A percentile compares a stretch with the other conserved stretches of the same genome.
Conservation (phyloP, 2,113 vertebrate genomes). For the Tyto alba region DNA sequence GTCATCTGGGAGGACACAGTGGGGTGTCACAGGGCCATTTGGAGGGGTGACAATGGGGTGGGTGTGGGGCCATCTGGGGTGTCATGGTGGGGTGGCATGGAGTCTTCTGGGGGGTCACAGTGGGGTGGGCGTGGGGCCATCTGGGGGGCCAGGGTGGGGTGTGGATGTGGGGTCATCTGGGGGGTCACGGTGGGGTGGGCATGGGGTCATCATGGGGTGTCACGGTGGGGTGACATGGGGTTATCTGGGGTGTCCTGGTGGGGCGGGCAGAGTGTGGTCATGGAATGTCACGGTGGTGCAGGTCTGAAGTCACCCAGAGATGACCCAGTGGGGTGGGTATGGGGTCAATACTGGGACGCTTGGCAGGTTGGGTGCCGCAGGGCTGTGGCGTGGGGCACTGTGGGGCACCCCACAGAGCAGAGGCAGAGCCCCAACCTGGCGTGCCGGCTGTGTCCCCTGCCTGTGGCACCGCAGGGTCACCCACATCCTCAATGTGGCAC, state of each 20-base stretch:
- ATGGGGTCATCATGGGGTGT: background rate
- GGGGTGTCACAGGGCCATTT: no score
- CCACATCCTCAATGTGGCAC: constrained; percentile 93
- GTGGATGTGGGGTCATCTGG: no score
- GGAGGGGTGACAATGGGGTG: background rate
- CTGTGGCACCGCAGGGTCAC: constrained; percentile 71
- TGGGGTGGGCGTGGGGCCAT: background rate
- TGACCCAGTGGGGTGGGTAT: accelerated
- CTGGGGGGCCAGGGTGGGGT: no score
- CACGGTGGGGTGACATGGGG: background rate
- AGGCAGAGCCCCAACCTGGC: background rate
- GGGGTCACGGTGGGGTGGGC: background rate
- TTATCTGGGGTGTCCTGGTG: background rate
- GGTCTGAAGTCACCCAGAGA: background rate
- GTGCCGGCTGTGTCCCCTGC: background rate
- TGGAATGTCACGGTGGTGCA: no score
- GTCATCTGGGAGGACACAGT: background rate
- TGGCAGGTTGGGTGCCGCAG: background rate
- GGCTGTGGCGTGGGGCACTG: background rate
- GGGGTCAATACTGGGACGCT: no score
- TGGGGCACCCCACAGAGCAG: background rate
- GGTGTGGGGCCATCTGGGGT: background rate
- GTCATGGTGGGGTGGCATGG: background rate
- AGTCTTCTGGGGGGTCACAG: background rate
- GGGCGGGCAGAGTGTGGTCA: no score